Percentiles rank a stretch among this genome's conserved stretches.
phyloP scores from a whole-genome alignment of 2,113 vertebrate species.

The Mionectes macconnelli region DNA sequence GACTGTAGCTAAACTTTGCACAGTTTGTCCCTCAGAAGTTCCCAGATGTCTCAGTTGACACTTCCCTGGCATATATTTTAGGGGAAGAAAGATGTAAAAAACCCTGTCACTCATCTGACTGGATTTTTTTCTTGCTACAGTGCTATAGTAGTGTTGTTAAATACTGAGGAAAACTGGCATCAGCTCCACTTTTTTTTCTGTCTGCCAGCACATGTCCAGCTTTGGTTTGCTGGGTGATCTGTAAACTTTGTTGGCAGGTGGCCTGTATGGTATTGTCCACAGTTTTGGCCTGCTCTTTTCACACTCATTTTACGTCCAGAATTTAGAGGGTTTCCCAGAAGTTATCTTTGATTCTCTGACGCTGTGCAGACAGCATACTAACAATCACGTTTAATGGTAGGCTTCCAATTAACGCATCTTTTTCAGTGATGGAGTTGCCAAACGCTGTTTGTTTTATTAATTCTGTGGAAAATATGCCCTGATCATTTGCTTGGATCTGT shows the following conservation, averaged over 20 bases:
- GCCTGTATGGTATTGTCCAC: background rate
- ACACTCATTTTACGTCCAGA: background rate
- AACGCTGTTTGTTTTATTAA: slow-evolving; percentile 4
- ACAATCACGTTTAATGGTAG: background rate
- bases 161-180: slow-evolving; percentile 24
- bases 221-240: background rate
- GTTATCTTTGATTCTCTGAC: background rate
- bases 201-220: background rate
- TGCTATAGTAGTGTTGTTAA: background rate
- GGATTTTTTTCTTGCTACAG: background rate
- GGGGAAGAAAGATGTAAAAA: slow-evolving; percentile 3
- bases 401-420: background rate
- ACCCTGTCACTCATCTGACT: background rate
- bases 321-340: background rate
- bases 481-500: background rate
- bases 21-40: slow-evolving; percentile 33
- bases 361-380: background rate
- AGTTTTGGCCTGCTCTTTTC: background rate
- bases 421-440: background rate
- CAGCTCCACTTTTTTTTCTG: background rate
- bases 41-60: slow-evolving; percentile 46
- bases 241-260: background rate
- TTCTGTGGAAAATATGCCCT: background rate
- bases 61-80: background rate
- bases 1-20: slow-evolving; percentile 18